Evolutionary conservation across 2,113 vertebrate genomes (phyloP), one percentile per base, ranked within the genome.

Genomic region (Pogona vitticeps): DNA sequence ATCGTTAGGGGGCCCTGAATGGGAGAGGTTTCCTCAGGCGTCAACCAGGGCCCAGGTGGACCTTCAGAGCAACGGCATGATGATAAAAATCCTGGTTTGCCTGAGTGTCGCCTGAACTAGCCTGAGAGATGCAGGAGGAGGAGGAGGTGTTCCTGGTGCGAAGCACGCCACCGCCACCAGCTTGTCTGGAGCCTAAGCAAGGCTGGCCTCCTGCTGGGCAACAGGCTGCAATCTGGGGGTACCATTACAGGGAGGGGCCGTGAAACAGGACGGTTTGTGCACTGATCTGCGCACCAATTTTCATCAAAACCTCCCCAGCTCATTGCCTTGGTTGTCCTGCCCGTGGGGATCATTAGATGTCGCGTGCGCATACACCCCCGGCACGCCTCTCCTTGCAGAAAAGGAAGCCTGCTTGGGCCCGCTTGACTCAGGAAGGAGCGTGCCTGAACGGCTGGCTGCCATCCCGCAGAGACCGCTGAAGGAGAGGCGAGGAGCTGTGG

Each of bases 281-380:
- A 0, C 63, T 80, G 46, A 0, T 20, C 88, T 42, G 63, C 0
- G 67, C 14, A 0, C 15, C 1, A 1, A 52, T 82, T 85, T 81
- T 5, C 77, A 63, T 52, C 75, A 86, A 6, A 0, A 14, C 3
- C 20, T 1, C 0, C 0, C 10, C 15, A 0, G 0, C 61, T 1
- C 1, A 9, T 23, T 61, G n/a, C 33, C 15, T 71, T 15, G 20
- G 75, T n/a, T 52, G 23, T 2, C 15, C 77, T 76, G 83, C 78
- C 63, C 71, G 18, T 2, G 18, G 33, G 23, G 83, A 40, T 28
- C 1, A 17, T 31, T 20, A 42, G 75, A 28, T 7, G 4, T 28
- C 8, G 28, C 56, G 6, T n/a, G n/a, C n/a, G n/a, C n/a, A n/a
- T n/a, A n/a, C n/a, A n/a, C n/a, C n/a, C n/a, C n/a, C n/a, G n/a